phyloP scores from a whole-genome alignment of 2,888 invertebrate genomes.

The Amiota minor region DNA sequence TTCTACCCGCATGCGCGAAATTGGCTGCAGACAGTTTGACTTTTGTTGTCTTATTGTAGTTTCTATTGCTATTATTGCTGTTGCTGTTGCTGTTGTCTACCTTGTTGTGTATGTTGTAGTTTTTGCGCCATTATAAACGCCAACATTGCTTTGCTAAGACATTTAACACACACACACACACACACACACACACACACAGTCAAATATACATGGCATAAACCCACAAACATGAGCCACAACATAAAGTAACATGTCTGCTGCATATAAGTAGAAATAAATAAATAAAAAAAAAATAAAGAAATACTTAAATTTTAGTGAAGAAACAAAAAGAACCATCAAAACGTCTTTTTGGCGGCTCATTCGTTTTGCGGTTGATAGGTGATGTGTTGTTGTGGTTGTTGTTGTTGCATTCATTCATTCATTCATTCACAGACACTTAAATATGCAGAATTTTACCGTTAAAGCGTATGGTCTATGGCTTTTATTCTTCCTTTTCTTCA shows the following conservation, averaged over 20 bases:
- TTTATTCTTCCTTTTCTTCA: too few relatives aligned
- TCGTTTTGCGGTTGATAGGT: conserved; percentile 13
- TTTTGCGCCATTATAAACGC: conserved; percentile 20
- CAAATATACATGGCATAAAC: too few relatives aligned
- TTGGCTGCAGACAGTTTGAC: conserved; percentile 13
- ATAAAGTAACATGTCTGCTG: conserved; percentile 17
- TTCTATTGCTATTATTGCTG: conserved; percentile 23
- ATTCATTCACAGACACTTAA: conserved; percentile 6
- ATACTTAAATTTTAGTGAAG: too few relatives aligned
- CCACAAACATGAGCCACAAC: not conserved
- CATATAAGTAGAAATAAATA: not conserved
- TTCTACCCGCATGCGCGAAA: conserved; percentile 20
- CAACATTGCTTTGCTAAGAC: conserved; percentile 4
- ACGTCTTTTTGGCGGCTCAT: conserved; percentile 19
- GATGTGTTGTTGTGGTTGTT: not conserved
- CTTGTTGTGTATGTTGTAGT: conserved; percentile 31
- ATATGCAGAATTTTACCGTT: conserved; percentile 19
- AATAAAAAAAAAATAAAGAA: not conserved
- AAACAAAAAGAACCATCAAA: not conserved
- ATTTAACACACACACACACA: not conserved
- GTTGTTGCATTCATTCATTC: not conserved
- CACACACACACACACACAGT: not conserved
- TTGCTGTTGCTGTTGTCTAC: conserved; percentile 32
- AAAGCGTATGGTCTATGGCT: conserved; percentile 1
- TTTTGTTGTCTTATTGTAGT: not conserved